Conservation (phyloP, 2,888 invertebrate species). For the Stegophylla sp. region DNA sequence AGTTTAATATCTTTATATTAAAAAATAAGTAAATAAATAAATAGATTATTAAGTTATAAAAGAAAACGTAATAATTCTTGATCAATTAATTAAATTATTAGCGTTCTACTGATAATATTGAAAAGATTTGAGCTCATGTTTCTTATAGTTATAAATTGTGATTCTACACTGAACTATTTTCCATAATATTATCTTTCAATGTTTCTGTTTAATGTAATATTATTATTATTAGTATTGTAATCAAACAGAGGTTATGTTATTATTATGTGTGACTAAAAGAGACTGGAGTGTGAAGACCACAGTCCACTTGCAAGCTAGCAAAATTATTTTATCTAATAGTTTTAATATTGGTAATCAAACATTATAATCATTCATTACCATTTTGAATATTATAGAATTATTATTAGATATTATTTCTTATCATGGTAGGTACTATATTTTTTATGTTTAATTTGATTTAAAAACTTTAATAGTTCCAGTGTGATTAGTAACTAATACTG, state of each 20-base stretch:
- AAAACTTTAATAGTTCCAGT: not conserved
- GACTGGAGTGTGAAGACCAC: too few relatives aligned
- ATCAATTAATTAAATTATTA: slow-evolving; percentile 19
- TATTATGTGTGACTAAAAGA: not conserved
- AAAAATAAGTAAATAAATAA: not conserved
- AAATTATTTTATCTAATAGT: too few relatives aligned
- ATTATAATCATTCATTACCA: too few relatives aligned
- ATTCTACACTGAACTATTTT: not conserved
- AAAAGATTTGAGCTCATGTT: not conserved
- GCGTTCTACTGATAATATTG: not conserved
- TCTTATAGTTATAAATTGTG: slow-evolving; percentile 6
- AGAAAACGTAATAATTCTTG: not conserved
- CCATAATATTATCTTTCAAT: not conserved
- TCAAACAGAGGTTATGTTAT: not conserved
- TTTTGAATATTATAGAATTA: not conserved
- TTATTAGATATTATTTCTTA: not conserved
- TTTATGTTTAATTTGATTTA: slow-evolving; percentile 1
- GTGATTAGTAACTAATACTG: not conserved
- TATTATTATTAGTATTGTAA: not conserved
- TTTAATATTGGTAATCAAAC: too few relatives aligned
- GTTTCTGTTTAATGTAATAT: not conserved
- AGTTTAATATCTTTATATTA: slow-evolving; percentile 1
- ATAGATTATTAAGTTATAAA: not conserved
- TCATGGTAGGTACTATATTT: not conserved
- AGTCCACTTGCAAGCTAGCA: too few relatives aligned